Evolutionary conservation across 2,888 invertebrate genomes (phyloP), one percentile per base, ranked within the genome.

Genomic region (Flabesymbios commensalis): DNA sequence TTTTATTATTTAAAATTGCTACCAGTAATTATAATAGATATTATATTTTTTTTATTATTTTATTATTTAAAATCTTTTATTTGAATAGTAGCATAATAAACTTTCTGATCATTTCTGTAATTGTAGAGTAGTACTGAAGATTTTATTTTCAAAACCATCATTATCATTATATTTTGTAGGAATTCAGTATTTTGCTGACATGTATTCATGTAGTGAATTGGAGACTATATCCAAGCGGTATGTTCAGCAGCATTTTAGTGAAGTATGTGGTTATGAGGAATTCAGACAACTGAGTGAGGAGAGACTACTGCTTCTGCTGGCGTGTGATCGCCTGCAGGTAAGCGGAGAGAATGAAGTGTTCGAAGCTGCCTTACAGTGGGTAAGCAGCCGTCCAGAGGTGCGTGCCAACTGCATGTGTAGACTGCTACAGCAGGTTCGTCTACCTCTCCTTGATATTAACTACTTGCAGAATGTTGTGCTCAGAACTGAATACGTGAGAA

Each of bases 141-240:
- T 45, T n/a, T n/a, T n/a, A n/a, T n/a, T n/a, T n/a, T n/a, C n/a
- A n/a, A n/a, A n/a, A n/a, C n/a, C n/a, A 45, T 45, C 45, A 7
- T 45, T 45, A 7, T 17, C 45, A 45, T 17, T 45, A 42, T 63
- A 26, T 22, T 29, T 61, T 63, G 4, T 72, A 80, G 80, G 80
- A 49, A 80, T 80, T 51, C 76, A 78, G 32, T 72, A 72, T 29
- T 75, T 80, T 65, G 80, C 80, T 24, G 80, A 80, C 61, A 72
- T 78, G 64, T 80, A 77, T 65, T 76, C 77, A 61, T 78, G 78
- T 66, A 67, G 68, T n/a, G 79, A 80, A 51, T 68, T 80, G 28
- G 77, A 78, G 58, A 64, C 72, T 7, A 68, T 71, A 14, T 74
- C 80, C 1, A 60, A 75, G 24, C 74, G 76, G 29, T 80, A 75